phyloP scores from a whole-genome alignment of 2,888 invertebrate species.

The Bedellia somnulentella region DNA sequence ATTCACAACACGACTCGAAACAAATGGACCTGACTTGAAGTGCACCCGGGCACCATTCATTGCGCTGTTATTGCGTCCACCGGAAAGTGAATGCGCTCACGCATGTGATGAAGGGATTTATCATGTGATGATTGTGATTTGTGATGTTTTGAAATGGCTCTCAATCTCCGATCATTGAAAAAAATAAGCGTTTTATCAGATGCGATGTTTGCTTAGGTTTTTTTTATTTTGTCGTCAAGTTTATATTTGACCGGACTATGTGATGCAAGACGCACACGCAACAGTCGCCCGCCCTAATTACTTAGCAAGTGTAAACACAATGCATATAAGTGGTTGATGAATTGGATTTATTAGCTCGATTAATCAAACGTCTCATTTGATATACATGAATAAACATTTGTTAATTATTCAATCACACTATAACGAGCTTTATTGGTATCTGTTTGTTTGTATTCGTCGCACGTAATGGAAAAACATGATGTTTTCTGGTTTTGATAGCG shows the following conservation, averaged over 20 bases:
- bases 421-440: too few relatives aligned
- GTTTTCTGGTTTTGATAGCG: too few relatives aligned
- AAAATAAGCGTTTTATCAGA: conserved; percentile 41
- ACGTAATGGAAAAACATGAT: too few relatives aligned
- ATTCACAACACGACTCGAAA: conserved; percentile 32
- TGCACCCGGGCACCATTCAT: conserved; percentile 17
- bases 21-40: conserved; percentile 18
- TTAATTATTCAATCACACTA: too few relatives aligned
- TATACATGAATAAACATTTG: too few relatives aligned
- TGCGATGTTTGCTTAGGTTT: conserved; percentile 11
- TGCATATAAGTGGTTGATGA: too few relatives aligned
- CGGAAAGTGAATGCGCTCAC: conserved; percentile 20
- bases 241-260: conserved; percentile 9
- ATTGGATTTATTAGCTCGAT: too few relatives aligned
- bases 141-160: conserved; percentile 14
- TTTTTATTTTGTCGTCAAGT: conserved; percentile 44
- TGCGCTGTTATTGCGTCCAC: conserved; percentile 13
- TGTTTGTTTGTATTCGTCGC: too few relatives aligned
- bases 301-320: too few relatives aligned
- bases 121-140: conserved; percentile 27
- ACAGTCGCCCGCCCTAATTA: too few relatives aligned
- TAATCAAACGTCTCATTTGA: too few relatives aligned
- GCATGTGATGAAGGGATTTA: conserved; percentile 15
- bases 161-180: conserved; percentile 17
- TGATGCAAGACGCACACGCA: too few relatives aligned